Evolutionary conservation across 1,140 invertebrate species (phyloP).

Genomic region (Pararge aegeria): DNA sequence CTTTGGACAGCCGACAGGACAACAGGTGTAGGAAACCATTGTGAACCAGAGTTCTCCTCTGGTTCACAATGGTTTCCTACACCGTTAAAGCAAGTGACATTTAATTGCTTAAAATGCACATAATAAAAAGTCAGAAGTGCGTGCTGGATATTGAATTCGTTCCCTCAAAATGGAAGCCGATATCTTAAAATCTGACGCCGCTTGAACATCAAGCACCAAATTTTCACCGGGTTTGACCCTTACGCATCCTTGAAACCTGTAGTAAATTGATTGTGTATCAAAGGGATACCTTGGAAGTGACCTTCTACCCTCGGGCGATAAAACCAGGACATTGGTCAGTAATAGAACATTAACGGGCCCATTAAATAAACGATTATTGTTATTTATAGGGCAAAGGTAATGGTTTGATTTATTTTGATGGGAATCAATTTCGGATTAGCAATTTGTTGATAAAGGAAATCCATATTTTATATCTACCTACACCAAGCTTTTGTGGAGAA

Average conservation of each 20-base stretch:
- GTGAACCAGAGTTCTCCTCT: too few species aligned
- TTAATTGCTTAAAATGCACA: too few species aligned
- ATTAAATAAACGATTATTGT: constrained; percentile 27
- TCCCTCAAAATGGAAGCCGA: too few species aligned
- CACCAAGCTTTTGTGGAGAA: neutral
- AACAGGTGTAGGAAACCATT: too few species aligned
- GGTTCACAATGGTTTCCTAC: too few species aligned
- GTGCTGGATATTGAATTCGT: too few species aligned
- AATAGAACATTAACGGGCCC: constrained; percentile 25
- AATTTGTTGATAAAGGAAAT: neutral
- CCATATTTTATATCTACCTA: neutral
- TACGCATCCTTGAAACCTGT: neutral
- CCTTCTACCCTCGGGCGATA: constrained; percentile 16
- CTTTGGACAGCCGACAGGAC: too few species aligned
- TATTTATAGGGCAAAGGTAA: constrained; percentile 25
- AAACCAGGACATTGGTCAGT: constrained; percentile 25
- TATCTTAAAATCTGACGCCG: too few species aligned
- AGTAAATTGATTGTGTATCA: neutral
- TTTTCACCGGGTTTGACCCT: too few species aligned
- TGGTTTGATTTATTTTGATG: constrained; percentile 26
- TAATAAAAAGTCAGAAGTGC: too few species aligned
- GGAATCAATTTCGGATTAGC: constrained; percentile 9
- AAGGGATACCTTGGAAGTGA: constrained; percentile 6
- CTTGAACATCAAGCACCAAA: too few species aligned
- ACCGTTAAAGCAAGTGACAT: too few species aligned